Evolutionary conservation across 2,113 vertebrate genomes (phyloP).

Genomic region (Stigmatopora nigra): DNA sequence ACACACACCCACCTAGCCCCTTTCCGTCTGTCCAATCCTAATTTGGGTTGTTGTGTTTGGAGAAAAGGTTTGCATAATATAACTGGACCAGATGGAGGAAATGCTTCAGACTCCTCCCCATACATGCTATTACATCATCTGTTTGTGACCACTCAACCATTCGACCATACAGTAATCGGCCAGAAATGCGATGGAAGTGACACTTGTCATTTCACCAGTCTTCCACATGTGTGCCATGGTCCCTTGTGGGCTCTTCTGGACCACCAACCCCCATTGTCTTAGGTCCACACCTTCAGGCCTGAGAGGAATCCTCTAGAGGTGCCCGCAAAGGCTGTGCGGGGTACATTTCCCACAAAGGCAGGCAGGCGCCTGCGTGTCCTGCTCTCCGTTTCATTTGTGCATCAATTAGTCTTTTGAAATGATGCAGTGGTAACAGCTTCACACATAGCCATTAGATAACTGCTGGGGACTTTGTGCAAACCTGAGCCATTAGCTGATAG

Average conservation of each 20-base stretch:
- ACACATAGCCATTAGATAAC: constrained; percentile 31
- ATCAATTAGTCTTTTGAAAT: constrained; percentile 36
- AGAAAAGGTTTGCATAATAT: constrained; percentile 43
- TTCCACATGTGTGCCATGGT: not conserved
- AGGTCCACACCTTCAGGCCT: constrained; percentile 20
- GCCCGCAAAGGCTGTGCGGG: constrained; percentile 36
- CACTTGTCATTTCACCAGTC: constrained; percentile 25
- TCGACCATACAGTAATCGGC: constrained; percentile 22
- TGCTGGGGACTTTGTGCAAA: constrained; percentile 6
- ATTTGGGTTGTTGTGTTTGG: constrained; percentile 45
- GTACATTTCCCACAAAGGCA: constrained; percentile 35
- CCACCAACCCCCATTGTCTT: constrained; percentile 6
- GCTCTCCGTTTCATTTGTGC: constrained; percentile 24
- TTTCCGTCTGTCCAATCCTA: constrained; percentile 35
- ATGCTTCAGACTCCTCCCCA: constrained; percentile 20
- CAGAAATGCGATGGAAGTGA: constrained; percentile 14
- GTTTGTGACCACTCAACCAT: constrained; percentile 23
- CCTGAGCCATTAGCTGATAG: constrained; percentile 33
- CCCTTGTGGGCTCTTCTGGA: constrained; percentile 9
- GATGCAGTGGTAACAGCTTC: constrained; percentile 22
- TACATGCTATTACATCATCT: constrained; percentile 31
- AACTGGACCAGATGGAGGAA: constrained; percentile 26
- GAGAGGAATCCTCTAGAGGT: constrained; percentile 41
- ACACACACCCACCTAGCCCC: too few relatives aligned
- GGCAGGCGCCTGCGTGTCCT: not conserved